Base-by-base conservation (phyloP, 2,797 vertebrate genomes). In the Smutsia temminckii region DNA sequence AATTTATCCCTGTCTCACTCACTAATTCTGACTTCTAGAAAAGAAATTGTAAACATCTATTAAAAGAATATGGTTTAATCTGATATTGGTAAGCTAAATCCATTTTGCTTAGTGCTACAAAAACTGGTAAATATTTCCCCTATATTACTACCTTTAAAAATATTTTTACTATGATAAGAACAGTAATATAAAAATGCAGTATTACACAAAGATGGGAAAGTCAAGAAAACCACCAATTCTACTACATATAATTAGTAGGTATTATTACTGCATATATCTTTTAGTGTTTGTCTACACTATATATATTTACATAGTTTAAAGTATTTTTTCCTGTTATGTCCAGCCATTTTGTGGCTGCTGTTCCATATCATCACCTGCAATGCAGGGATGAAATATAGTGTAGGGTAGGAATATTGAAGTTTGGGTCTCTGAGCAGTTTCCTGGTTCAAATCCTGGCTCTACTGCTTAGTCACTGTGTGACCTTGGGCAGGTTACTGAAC, bases 11-110 rank as follows among this genome's bases (percentile, higher is more conserved):
- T 23, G 29, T 6, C 8, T 71, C 53, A 75, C 23, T 85, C 59
- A 64, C 18, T 86, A 32, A 37, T 89, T 81, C 17, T 90, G 13
- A 89, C 69, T 79, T 83, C 40, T 59, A 68, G 12, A 25, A 63
- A n/a, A 84, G 63, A 89, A 95, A 34, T 5, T 46, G 74, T 40
- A 53, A 96, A 89, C 55, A 84, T 6, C 37, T 85, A 25, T 51
- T 85, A 66, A 75, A 61, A n/a, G 29, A 93, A 74, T 77, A 37
- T 64, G 14, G 57, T 69, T 97, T 88, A 90, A 71, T 89, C 61
- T 89, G 49, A 37, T 81, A 37, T 69, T 3, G 92, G 11, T 81
- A 72, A 14, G 12, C 68, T 95, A 9, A 90, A 88, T 79, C 5
- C n/a, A 84, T 84, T 93, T 81, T 80, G 34, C 53, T 78, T 72